Evolutionary conservation across 2,113 vertebrate species (phyloP).

Genomic region (Hydrolagus affinis): DNA sequence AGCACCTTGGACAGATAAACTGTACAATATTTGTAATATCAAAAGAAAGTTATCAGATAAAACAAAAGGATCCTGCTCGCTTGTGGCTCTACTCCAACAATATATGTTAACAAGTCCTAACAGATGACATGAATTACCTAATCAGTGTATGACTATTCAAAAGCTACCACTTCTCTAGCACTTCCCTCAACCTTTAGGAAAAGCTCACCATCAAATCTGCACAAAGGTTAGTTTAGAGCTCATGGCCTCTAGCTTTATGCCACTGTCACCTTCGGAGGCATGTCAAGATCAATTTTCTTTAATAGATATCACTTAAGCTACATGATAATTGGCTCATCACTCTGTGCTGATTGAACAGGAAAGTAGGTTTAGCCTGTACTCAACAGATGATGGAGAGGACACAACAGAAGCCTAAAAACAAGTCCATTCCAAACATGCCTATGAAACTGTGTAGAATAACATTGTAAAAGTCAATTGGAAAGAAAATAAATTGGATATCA

Average conservation of each 20-base stretch:
- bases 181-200: slow-evolving; percentile 42
- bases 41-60: slow-evolving; percentile 61
- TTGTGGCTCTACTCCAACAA: slow-evolving; percentile 64
- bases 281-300: slow-evolving; percentile 59
- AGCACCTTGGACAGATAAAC: slow-evolving; percentile 43
- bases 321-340: slow-evolving; percentile 59
- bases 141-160: slow-evolving; percentile 59
- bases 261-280: slow-evolving; percentile 47
- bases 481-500: background rate
- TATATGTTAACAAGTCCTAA: slow-evolving; percentile 71
- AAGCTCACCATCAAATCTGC: slow-evolving; percentile 53
- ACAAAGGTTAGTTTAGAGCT: slow-evolving; percentile 48
- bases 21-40: slow-evolving; percentile 40
- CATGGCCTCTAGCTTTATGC: slow-evolving; percentile 50
- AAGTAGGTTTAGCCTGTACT: slow-evolving; percentile 47
- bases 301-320: slow-evolving; percentile 60
- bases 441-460: background rate
- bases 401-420: background rate
- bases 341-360: slow-evolving; percentile 56
- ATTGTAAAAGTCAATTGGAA: background rate
- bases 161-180: slow-evolving; percentile 35
- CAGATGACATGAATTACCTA: slow-evolving; percentile 73
- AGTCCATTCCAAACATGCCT: background rate
- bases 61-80: slow-evolving; percentile 65
- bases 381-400: slow-evolving; percentile 50